These are phyloP conservation scores for Callorhinus ursinus DNA, from an alignment of 2,113 vertebrate genomes.

Conservation along the genomic window DNA sequence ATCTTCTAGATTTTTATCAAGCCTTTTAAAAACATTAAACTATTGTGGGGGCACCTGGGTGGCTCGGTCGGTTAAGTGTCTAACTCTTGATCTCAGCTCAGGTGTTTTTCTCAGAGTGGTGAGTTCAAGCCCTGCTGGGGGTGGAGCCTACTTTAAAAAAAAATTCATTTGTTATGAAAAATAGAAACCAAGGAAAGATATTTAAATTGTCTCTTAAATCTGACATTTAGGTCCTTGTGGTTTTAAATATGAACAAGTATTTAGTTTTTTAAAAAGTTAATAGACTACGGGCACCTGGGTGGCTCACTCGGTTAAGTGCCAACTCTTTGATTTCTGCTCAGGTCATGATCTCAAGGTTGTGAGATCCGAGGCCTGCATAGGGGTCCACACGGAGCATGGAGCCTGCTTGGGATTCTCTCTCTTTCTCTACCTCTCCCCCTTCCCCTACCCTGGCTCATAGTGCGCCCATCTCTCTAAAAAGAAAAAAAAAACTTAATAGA, in stretches of 20 bases:
- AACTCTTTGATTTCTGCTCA: neutral
- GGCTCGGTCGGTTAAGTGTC: neutral
- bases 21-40: neutral
- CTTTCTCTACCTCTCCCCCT: neutral
- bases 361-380: neutral
- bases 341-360: neutral
- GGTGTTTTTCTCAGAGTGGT: neutral
- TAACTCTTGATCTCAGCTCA: neutral
- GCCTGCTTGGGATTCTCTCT: neutral
- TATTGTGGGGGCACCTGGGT: neutral
- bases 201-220: neutral
- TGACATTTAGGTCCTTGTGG: constrained; percentile 8
- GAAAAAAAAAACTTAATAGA: neutral
- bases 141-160: neutral
- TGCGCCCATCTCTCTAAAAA: neutral
- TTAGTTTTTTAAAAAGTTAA: neutral
- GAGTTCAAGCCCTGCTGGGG: neutral
- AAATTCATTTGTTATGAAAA: neutral
- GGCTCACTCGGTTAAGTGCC: neutral
- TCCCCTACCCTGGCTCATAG: neutral
- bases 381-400: neutral
- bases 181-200: constrained; percentile 21
- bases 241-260: constrained; percentile 24
- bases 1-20: neutral
- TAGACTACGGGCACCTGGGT: neutral